Percentiles rank a stretch among this genome's conserved stretches.
Evolutionary conservation across 2,888 invertebrate species (phyloP).

Genomic region (Volucella bombylans): DNA sequence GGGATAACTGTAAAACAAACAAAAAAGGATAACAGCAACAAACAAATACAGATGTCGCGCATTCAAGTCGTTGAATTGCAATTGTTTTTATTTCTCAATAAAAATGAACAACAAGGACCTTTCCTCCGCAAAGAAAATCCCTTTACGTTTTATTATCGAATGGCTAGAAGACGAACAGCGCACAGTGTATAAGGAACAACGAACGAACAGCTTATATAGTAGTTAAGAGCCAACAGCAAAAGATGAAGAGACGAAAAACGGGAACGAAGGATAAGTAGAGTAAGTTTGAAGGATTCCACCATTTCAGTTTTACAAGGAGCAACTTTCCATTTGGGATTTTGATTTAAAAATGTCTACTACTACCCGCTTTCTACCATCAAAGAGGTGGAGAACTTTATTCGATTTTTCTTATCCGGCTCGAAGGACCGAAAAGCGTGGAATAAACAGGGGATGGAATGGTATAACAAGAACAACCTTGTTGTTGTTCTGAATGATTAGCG

Average conservation of each 20-base stretch:
- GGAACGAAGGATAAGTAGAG: neutral
- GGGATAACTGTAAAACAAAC: no score
- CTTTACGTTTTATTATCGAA: constrained; percentile 44
- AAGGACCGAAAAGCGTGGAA: constrained; percentile 30
- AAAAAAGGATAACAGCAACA: constrained; percentile 15
- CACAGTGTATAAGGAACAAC: neutral
- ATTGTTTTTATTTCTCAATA: constrained; percentile 72
- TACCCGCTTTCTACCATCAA: neutral
- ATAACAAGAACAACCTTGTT: constrained; percentile 10
- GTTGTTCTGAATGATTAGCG: constrained; percentile 52
- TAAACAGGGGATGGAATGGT: neutral
- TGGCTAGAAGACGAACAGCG: neutral
- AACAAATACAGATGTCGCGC: constrained; percentile 71
- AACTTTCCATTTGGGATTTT: constrained; percentile 45
- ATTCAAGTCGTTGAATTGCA: constrained; percentile 66
- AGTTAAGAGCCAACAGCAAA: no score
- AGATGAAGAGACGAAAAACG: neutral
- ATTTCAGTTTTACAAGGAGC: constrained; percentile 19
- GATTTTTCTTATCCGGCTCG: constrained; percentile 45
- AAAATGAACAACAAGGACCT: constrained; percentile 35
- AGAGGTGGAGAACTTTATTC: constrained; percentile 41
- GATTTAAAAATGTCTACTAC: constrained; percentile 20
- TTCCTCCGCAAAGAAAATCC: constrained; percentile 17
- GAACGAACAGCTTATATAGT: no score
- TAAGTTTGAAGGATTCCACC: constrained; percentile 50